Evolutionary conservation across 1,140 invertebrate genomes (phyloP).

Genomic region (Lasioglossum baleicum): DNA sequence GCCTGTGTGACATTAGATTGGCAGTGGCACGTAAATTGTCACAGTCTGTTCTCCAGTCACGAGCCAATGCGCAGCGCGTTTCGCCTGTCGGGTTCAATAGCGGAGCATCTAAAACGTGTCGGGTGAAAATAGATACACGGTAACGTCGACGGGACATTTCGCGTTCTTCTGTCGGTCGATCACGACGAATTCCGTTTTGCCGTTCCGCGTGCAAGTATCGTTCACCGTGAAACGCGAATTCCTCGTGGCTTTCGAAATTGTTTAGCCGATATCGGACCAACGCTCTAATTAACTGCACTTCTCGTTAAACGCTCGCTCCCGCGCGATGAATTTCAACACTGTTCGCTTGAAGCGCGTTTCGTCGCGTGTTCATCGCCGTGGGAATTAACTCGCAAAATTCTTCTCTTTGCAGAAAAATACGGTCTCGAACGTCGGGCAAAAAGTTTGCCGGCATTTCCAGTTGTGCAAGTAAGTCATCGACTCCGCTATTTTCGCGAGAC

Average conservation of each 20-base stretch:
- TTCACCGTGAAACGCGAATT: constrained; percentile 24
- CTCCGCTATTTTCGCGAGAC: neutral
- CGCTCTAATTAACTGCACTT: neutral
- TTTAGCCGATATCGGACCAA: neutral
- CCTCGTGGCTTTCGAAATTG: constrained; percentile 17
- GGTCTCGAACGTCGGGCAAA: no score
- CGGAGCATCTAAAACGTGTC: constrained; percentile 35
- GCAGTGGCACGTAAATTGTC: neutral
- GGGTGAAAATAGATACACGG: constrained; percentile 38
- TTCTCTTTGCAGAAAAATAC: no score
- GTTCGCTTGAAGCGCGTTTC: no score
- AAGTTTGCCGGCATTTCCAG: no score
- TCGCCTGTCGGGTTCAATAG: constrained; percentile 40
- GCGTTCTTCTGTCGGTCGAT: constrained; percentile 22
- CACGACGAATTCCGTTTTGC: constrained; percentile 33
- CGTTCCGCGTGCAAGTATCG: constrained; percentile 20
- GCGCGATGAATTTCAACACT: no score
- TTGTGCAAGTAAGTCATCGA: neutral
- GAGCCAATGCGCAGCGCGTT: constrained; percentile 24
- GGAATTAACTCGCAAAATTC: no score
- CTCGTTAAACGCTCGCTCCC: no score
- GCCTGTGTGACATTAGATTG: neutral
- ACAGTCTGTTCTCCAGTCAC: constrained; percentile 3
- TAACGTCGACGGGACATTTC: constrained; percentile 30
- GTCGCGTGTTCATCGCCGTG: no score